Conservation (phyloP, 2,888 invertebrate species). For the Drosophila ochracea region DNA sequence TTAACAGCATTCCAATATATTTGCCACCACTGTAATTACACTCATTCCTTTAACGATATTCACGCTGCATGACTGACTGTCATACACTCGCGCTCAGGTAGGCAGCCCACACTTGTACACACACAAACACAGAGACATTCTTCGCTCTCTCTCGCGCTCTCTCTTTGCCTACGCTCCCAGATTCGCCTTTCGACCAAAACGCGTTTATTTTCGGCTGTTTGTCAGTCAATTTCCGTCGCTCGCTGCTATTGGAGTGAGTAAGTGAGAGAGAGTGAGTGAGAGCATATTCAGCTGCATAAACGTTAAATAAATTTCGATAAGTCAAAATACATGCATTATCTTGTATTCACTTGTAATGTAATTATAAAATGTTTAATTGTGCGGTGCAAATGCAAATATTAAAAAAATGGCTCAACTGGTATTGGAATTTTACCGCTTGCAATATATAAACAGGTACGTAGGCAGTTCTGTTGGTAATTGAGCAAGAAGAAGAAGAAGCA, state of each 20-base stretch:
- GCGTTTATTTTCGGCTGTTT: constrained; percentile 58
- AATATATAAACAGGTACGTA: constrained; percentile 71
- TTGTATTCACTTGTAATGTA: constrained; percentile 19
- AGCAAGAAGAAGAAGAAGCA: constrained; percentile 55
- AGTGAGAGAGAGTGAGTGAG: constrained; percentile 11
- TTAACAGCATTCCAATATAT: background rate
- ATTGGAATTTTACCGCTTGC: constrained; percentile 35
- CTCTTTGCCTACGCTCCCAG: constrained; percentile 23
- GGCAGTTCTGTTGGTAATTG: constrained; percentile 77
- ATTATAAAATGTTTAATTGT: constrained; percentile 19
- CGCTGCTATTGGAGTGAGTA: constrained; percentile 46
- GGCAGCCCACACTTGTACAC: constrained; percentile 38
- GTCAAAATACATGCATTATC: constrained; percentile 20
- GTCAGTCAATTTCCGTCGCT: constrained; percentile 65
- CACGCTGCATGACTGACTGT: constrained; percentile 22
- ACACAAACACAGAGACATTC: constrained; percentile 3
- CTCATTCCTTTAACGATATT: constrained; percentile 15
- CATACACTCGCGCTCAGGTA: constrained; percentile 35
- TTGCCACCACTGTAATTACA: background rate
- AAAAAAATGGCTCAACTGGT: constrained; percentile 39
- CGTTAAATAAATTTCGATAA: constrained; percentile 40
- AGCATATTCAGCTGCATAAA: constrained; percentile 15
- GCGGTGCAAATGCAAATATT: constrained; percentile 18
- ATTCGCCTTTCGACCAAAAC: constrained; percentile 69
- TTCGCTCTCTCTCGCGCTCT: constrained; percentile 15